phyloP scores from a whole-genome alignment of 1,140 invertebrate species.

The Batillaria attramentaria region DNA sequence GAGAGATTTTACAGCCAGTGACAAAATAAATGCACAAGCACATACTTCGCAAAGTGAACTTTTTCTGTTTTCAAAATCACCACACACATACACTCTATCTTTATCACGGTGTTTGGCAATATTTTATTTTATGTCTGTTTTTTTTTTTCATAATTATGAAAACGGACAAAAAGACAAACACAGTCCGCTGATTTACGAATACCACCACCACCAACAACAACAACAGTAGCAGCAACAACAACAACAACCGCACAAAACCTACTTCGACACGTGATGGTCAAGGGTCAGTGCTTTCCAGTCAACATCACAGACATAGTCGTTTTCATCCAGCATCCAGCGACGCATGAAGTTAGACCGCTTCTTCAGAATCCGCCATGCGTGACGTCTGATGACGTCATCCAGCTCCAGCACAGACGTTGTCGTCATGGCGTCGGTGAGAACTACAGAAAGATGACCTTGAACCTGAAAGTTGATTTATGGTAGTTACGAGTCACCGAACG shows the following conservation, averaged over 20 bases:
- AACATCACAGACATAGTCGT: conserved; percentile 36
- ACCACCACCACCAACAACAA: no score
- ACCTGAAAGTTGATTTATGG: not conserved
- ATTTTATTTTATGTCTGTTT: no score
- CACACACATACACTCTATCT: no score
- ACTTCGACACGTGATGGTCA: conserved; percentile 41
- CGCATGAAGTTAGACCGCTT: conserved; percentile 35
- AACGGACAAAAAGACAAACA: no score
- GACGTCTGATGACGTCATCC: conserved; percentile 28
- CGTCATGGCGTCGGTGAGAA: conserved; percentile 21
- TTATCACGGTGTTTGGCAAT: no score
- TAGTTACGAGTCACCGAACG: not conserved
- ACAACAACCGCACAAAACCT: not conserved
- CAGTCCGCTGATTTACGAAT: no score
- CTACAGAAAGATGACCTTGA: not conserved
- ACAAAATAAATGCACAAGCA: no score
- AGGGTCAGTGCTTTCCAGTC: conserved; percentile 38
- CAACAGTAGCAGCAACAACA: not conserved
- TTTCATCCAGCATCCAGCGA: conserved; percentile 34
- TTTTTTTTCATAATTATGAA: no score
- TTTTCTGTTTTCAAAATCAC: no score
- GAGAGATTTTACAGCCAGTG: no score
- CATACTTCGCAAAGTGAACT: no score
- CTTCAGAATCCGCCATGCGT: conserved; percentile 27
- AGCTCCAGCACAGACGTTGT: conserved; percentile 33